phyloP scores from a whole-genome alignment of 2,113 vertebrate species.

The Gambusia affinis region DNA sequence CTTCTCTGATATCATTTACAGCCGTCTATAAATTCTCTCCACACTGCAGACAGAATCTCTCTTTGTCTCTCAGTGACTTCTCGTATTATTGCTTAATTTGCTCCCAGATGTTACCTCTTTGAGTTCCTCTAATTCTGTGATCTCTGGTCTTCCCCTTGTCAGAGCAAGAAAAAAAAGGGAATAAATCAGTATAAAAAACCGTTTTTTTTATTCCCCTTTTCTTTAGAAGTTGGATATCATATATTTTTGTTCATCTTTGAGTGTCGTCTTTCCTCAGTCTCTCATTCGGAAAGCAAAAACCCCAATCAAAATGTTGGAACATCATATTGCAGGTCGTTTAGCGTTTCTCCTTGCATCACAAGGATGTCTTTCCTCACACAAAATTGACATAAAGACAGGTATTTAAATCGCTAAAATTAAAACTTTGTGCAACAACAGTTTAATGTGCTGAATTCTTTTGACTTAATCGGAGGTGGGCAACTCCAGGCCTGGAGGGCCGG shows the following conservation, averaged over 20 bases:
- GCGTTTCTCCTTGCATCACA: background rate
- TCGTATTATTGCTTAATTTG: conserved; percentile 10
- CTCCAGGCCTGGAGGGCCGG: too few species aligned
- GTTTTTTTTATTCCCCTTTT: background rate
- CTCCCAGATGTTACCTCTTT: conserved; percentile 11
- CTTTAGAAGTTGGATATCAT: background rate
- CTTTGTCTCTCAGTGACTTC: conserved; percentile 12
- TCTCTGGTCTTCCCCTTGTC: background rate
- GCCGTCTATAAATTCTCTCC: conserved; percentile 15
- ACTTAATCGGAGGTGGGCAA: too few species aligned
- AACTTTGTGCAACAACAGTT: too few species aligned
- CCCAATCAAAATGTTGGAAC: too few species aligned
- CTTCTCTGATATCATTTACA: background rate
- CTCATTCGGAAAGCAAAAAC: background rate
- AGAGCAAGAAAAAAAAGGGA: background rate
- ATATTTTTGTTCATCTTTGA: background rate
- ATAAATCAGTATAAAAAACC: background rate
- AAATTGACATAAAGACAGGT: background rate
- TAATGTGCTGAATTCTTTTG: background rate
- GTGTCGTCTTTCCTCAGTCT: background rate
- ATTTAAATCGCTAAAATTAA: too few species aligned
- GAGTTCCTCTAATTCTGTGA: background rate
- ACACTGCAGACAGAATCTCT: conserved; percentile 19
- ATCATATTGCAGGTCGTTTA: background rate
- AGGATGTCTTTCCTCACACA: background rate